A percentile compares a stretch with the other conserved stretches of the same genome.
These are phyloP conservation scores for Apocheima hispidaria DNA, from an alignment of 2,888 invertebrate genomes.

Conservation along the genomic window DNA sequence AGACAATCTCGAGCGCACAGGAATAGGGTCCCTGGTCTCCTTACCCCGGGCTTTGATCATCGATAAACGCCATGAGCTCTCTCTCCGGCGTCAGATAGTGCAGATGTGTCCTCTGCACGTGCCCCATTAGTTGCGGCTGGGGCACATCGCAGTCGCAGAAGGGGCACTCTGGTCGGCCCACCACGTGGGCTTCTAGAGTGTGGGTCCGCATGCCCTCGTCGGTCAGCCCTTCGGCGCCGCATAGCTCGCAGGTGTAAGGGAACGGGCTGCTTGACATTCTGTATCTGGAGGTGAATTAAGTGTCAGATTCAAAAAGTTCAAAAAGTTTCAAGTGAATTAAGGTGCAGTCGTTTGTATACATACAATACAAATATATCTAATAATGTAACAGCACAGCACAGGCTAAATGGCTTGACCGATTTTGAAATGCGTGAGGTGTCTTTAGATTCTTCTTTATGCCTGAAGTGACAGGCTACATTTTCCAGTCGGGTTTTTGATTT, in stretches of 20 bases:
- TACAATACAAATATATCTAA: no score
- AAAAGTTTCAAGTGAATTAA: no score
- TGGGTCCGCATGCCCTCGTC: conserved; percentile 93
- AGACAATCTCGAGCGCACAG: no score
- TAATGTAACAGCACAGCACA: no score
- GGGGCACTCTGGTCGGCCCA: conserved; percentile 92
- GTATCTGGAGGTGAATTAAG: conserved; percentile 32
- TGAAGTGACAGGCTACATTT: no score
- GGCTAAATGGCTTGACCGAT: no score
- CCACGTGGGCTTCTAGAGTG: conserved; percentile 91
- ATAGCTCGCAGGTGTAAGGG: conserved; percentile 91
- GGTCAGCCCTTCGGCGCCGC: conserved; percentile 92
- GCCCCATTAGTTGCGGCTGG: conserved; percentile 90
- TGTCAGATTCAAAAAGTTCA: no score
- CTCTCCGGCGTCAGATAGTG: conserved; percentile 93
- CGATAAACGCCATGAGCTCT: conserved; percentile 92
- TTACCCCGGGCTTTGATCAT: conserved; percentile 89
- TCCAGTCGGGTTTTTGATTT: no score
- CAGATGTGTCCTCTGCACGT: conserved; percentile 94
- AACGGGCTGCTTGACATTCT: conserved; percentile 79
- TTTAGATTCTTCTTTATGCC: no score
- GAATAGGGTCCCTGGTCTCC: no score
- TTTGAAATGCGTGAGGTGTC: no score
- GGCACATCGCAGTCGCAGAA: conserved; percentile 92
- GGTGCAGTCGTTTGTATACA: no score